Evolutionary conservation across 2,113 vertebrate species (phyloP).

Genomic region (Melierax canorus): DNA sequence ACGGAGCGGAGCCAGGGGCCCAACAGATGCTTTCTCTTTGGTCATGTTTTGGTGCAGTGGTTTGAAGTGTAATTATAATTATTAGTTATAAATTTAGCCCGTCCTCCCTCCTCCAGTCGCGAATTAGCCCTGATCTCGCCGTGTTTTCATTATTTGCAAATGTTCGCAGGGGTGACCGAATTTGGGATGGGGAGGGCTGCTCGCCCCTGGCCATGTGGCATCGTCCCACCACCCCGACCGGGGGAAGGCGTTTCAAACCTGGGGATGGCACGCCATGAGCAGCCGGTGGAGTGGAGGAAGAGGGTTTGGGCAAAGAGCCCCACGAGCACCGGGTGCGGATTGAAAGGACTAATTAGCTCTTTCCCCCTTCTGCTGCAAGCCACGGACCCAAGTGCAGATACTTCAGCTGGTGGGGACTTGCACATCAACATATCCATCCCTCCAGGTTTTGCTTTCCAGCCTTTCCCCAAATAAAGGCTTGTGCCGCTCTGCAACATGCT

Average conservation of each 20-base stretch:
- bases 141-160: neutral
- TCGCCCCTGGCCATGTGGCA: rapidly evolving
- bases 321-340: neutral
- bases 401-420: neutral
- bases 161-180: rapidly evolving
- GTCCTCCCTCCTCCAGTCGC: neutral
- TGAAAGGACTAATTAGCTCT: neutral
- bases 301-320: neutral
- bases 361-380: neutral
- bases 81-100: neutral
- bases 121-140: neutral
- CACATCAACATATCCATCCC: neutral
- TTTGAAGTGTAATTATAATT: neutral
- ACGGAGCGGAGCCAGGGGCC: rapidly evolving
- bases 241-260: neutral
- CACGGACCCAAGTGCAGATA: neutral
- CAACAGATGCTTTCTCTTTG: neutral
- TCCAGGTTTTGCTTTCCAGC: neutral
- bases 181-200: neutral
- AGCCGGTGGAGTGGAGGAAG: neutral
- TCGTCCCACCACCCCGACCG: rapidly evolving
- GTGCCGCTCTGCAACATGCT: neutral
- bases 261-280: neutral
- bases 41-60: neutral
- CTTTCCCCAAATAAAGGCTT: neutral